phyloP scores from a whole-genome alignment of 2,888 invertebrate species.

The Crioceris asparagi region DNA sequence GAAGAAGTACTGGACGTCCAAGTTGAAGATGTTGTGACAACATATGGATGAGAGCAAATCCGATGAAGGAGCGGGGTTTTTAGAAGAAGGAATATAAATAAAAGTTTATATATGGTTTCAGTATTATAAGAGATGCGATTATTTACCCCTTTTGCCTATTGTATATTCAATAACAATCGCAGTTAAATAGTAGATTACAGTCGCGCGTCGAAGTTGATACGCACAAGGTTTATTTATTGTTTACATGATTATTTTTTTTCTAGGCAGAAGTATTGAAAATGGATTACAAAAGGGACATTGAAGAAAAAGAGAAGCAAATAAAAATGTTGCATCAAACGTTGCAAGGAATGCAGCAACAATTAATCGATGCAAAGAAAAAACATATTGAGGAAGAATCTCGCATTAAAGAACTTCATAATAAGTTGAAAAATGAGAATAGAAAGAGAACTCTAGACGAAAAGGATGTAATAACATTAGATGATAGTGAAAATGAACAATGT shows the following conservation, averaged over 20 bases:
- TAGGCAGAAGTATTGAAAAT: slow-evolving; percentile 71
- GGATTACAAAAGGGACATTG: slow-evolving; percentile 67
- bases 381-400: slow-evolving; percentile 45
- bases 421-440: slow-evolving; percentile 18
- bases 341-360: slow-evolving; percentile 50
- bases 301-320: slow-evolving; percentile 78
- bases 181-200: too few species aligned
- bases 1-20: too few species aligned
- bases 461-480: slow-evolving; percentile 41
- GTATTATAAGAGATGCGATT: too few species aligned
- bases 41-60: too few species aligned
- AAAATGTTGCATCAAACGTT: slow-evolving; percentile 57
- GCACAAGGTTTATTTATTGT: too few species aligned
- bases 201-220: too few species aligned
- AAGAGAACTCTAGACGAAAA: slow-evolving; percentile 26
- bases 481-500: slow-evolving; percentile 34
- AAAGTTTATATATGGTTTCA: too few species aligned
- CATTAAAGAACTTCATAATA: slow-evolving; percentile 41
- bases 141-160: too few species aligned
- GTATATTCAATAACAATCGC: too few species aligned
- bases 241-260: slow-evolving; percentile 6
- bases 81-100: too few species aligned
- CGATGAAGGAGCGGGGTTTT: too few species aligned
- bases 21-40: too few species aligned
- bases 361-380: slow-evolving; percentile 46